phyloP scores from a whole-genome alignment of 1,140 invertebrate species.

The Solenopsis fugax region DNA sequence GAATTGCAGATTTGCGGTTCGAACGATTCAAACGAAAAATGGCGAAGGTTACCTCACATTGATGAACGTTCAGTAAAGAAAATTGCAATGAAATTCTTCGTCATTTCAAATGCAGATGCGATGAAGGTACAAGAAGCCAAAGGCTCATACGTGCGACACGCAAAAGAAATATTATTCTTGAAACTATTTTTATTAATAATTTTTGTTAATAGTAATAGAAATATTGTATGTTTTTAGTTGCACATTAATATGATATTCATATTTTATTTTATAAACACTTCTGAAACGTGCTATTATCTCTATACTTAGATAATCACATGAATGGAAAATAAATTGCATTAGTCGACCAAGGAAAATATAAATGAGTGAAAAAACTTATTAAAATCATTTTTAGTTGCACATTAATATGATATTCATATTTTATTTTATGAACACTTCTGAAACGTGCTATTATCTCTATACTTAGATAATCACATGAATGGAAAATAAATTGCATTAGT shows the following conservation, averaged over 20 bases:
- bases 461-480: neutral
- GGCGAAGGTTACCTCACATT: constrained; percentile 41
- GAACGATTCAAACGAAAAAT: constrained; percentile 56
- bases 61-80: constrained; percentile 4
- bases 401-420: neutral
- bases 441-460: neutral
- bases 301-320: neutral
- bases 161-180: neutral
- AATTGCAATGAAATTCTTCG: neutral
- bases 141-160: neutral
- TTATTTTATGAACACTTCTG: neutral
- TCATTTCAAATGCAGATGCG: constrained; percentile 16
- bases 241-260: neutral
- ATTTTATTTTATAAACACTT: neutral
- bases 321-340: neutral
- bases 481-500: neutral
- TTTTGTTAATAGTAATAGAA: too few relatives aligned
- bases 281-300: neutral
- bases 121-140: neutral
- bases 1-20: constrained; percentile 60
- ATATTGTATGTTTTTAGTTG: neutral
- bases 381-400: neutral
- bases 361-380: too few relatives aligned
- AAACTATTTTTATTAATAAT: neutral
- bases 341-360: neutral